Base-by-base conservation (phyloP, 2,797 vertebrate species). In the Apogon talboti region DNA sequence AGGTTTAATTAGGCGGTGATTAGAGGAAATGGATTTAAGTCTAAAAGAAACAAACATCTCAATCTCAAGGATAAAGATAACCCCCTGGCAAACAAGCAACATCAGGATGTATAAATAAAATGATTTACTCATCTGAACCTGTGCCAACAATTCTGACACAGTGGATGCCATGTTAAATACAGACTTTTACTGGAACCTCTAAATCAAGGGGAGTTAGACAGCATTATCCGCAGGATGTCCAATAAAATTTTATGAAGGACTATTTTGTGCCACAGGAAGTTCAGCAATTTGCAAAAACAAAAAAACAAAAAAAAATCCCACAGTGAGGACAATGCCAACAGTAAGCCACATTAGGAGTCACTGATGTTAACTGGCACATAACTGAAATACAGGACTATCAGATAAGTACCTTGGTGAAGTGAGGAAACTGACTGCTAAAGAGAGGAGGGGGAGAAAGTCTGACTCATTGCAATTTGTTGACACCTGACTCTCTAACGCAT, bases 381-480 rank as follows among this genome's bases (percentile, higher is more conserved):
- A 35, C 9, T 35, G 33, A 35, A 35, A 35, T 35, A 3, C 9
- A 35, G 9, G 3, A 8, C 28, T 30, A 30, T 6, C 28, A 8
- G n/a, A n/a, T 8, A 35, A 35, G 13, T 24, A 6, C 8, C 19
- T 47, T 7, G 35, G 35, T 46, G 2, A 28, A 66, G n/a, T 62
- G 64, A 83, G 71, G 51, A 56, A 68, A 79, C n/a, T 40, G 24
- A 48, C 13, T n/a, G 41, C 18, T 50, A 33, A 50, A 24, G 16
- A 61, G 46, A 57, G 71, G 61, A 30, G 18, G 19, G 13, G 15
- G 33, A 66, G 46, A 73, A 78, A 52, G 19, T 62, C 83, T 76
- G 73, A 89, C 74, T 87, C 87, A 86, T 78, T 72, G 78, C 42
- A 82, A 67, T 62, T 38, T 43, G 55, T 66, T 66, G 86, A 84